These are phyloP conservation scores for Pogona vitticeps DNA, from an alignment of 2,113 vertebrate species.

Conservation along the genomic window DNA sequence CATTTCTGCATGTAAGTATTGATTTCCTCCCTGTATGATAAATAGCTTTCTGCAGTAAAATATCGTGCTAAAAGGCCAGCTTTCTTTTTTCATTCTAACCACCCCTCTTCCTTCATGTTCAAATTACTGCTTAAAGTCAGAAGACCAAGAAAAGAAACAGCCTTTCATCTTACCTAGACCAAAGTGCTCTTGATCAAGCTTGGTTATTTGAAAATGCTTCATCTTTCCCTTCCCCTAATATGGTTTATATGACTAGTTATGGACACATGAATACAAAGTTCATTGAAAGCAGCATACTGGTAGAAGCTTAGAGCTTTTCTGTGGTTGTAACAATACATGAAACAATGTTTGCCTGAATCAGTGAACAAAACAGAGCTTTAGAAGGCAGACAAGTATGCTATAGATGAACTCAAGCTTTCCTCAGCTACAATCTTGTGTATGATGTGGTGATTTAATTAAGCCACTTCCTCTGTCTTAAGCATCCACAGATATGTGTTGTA, in stretches of 20 bases:
- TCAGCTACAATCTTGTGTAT: too few relatives aligned
- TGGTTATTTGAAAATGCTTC: neutral
- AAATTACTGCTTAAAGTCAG: neutral
- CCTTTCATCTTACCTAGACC: neutral
- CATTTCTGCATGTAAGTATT: constrained; percentile 27
- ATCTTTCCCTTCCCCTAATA: constrained; percentile 6
- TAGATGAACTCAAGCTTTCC: neutral
- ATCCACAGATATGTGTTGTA: neutral
- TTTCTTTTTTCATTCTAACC: neutral
- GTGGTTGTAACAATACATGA: neutral
- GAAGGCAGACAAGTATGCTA: neutral
- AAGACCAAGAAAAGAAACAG: neutral
- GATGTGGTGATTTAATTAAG: neutral
- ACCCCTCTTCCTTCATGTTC: neutral
- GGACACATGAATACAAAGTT: constrained; percentile 7
- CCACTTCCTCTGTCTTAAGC: neutral
- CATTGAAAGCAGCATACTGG: rapidly evolving
- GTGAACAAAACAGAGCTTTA: neutral
- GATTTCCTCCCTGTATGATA: neutral
- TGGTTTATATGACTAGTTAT: neutral
- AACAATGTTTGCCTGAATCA: neutral
- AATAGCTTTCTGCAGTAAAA: constrained; percentile 21
- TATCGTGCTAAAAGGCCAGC: neutral
- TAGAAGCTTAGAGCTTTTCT: neutral
- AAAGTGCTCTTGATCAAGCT: neutral